Base-by-base conservation (phyloP, 2,888 invertebrate genomes). In the Eupithecia centaureata region DNA sequence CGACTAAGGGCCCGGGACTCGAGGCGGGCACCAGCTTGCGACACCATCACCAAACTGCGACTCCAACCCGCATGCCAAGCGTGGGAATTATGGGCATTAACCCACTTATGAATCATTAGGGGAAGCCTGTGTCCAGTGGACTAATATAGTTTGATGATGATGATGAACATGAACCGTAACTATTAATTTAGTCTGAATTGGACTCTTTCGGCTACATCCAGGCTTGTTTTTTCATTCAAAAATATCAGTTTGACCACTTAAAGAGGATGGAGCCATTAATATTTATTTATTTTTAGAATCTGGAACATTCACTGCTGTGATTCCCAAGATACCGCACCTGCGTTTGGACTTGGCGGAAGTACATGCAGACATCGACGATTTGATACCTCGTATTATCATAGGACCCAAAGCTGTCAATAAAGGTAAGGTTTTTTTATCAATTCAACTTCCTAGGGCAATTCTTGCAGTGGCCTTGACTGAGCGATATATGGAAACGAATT, bases 261-360 rank as follows among this genome's bases (percentile, higher is more conserved):
- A 10, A 8, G n/a, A 42, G 42, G 18, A 8, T 10, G 8, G 8
- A 22, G 38, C 18, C 3, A 10, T 42, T 8, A 42, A 18, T 42
- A 1, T 30, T 27, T 56, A 10, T 54, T n/a, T 15, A n/a, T 56
- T n/a, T n/a, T 4, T 28, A 56, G 54, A 28, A n/a, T 56, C 54
- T 56, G 54, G 54, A n/a, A 32, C n/a, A n/a, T 61, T 71, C 35
- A 71, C 71, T 1, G 71, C 63, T 22, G 63, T 71, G 5, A 65
- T 71, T 33, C 68, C 71, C 0, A 68, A 35, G 12, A 35, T 65
- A 12, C 65, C 67, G 0, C 65, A 63, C 13, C 63, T 71, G 5
- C 60, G 63, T 18, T 30, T 71, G 25, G 71, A 71, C 18, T 32
- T 61, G 27, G 71, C 65, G 8, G 68, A 68, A 25, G 51, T 68